Evolutionary conservation across 2,888 invertebrate species (phyloP).

Genomic region (Nudaria mundana): DNA sequence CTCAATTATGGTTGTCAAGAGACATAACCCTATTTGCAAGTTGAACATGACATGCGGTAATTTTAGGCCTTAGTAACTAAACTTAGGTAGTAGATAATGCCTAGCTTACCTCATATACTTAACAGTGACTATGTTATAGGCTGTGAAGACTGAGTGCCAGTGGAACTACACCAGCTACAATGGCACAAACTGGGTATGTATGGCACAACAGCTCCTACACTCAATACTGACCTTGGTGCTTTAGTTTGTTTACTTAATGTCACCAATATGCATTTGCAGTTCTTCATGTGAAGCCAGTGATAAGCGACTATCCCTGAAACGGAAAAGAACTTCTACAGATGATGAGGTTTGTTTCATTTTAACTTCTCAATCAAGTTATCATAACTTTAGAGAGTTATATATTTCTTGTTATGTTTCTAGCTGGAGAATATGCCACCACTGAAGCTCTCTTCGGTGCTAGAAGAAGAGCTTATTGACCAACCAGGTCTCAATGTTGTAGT

Average conservation of each 20-base stretch:
- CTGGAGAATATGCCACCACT: conserved; percentile 71
- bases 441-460: conserved; percentile 53
- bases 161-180: conserved; percentile 52
- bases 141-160: conserved; percentile 45
- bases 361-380: conserved; percentile 12
- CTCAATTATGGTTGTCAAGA: conserved; percentile 70
- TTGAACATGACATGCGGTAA: conserved; percentile 78
- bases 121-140: conserved; percentile 54
- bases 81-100: conserved; percentile 37
- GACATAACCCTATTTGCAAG: conserved; percentile 79
- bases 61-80: conserved; percentile 53
- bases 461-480: conserved; percentile 54
- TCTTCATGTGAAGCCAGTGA: conserved; percentile 63
- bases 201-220: conserved; percentile 35
- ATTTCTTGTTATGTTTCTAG: conserved; percentile 42
- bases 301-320: conserved; percentile 62
- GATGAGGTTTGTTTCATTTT: conserved; percentile 63
- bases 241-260: conserved; percentile 55
- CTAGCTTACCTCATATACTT: conserved; percentile 30
- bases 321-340: conserved; percentile 69
- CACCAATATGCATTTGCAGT: conserved; percentile 50
- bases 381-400: conserved; percentile 9
- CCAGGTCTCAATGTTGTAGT: conserved; percentile 67
- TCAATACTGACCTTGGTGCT: conserved; percentile 55
- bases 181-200: conserved; percentile 76